phyloP scores from a whole-genome alignment of 1,140 invertebrate species.

The Dysdera silvatica region DNA sequence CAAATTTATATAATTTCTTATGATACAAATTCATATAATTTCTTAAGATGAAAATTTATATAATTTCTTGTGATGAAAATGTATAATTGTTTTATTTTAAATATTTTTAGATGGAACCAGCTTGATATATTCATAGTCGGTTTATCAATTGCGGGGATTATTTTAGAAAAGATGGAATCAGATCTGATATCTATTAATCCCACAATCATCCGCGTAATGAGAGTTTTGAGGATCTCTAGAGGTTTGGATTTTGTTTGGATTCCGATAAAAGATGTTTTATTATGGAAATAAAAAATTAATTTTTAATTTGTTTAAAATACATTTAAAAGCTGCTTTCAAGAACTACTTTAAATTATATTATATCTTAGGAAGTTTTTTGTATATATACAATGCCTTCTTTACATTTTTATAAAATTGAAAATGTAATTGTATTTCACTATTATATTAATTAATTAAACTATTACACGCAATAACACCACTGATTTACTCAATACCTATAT shows the following conservation, averaged over 20 bases:
- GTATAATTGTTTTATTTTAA: not conserved
- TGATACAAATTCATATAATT: constrained; percentile 52
- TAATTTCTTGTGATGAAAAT: not conserved
- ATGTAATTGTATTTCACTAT: too few relatives aligned
- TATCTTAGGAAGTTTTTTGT: too few relatives aligned
- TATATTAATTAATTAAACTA: too few relatives aligned
- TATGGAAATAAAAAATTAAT: too few relatives aligned
- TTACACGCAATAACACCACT: too few relatives aligned
- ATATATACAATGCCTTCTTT: too few relatives aligned
- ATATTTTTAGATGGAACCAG: constrained; percentile 80
- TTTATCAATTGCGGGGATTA: constrained; percentile 86
- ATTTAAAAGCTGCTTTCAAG: too few relatives aligned
- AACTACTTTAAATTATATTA: too few relatives aligned
- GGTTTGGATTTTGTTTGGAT: not conserved
- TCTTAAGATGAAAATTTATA: not conserved
- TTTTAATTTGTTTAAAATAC: too few relatives aligned
- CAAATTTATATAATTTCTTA: constrained; percentile 98
- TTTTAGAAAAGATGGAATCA: constrained; percentile 94
- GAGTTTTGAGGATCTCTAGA: constrained; percentile 92
- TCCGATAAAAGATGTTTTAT: too few relatives aligned
- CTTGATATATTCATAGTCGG: constrained; percentile 95
- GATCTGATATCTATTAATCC: constrained; percentile 97
- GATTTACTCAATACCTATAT: too few relatives aligned
- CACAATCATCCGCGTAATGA: constrained; percentile 96
- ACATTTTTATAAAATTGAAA: too few relatives aligned